phyloP scores from a whole-genome alignment of 2,113 vertebrate species.

The Malurus cyaneus region DNA sequence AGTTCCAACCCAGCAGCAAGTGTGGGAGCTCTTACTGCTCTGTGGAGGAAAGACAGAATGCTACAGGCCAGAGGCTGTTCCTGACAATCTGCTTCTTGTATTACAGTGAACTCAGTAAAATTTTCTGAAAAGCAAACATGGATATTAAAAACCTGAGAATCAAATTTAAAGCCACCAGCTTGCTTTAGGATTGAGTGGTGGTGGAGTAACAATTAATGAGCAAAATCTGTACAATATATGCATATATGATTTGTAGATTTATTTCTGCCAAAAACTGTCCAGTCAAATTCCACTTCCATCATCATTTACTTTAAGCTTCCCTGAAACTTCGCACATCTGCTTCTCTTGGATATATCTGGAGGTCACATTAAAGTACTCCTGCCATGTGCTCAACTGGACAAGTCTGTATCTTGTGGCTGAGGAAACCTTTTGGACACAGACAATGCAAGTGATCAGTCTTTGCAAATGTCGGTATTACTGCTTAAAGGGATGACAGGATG shows the following conservation, averaged over 20 bases:
- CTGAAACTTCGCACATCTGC: background rate
- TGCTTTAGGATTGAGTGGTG: background rate
- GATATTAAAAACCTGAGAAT: background rate
- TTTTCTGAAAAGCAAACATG: background rate
- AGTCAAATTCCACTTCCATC: background rate
- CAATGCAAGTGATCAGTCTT: background rate
- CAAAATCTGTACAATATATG: background rate
- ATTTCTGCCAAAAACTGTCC: background rate
- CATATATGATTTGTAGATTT: background rate
- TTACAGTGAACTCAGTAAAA: rapidly evolving
- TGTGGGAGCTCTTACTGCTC: background rate
- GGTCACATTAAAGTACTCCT: background rate
- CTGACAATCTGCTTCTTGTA: background rate
- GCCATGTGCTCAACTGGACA: background rate
- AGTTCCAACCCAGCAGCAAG: background rate
- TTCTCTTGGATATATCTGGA: background rate
- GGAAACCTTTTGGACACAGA: background rate
- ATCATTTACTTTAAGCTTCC: background rate
- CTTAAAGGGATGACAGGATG: background rate
- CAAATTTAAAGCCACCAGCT: background rate
- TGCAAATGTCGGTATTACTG: background rate
- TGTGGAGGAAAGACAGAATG: background rate
- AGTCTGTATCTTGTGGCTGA: background rate
- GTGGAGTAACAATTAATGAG: background rate
- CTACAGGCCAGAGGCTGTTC: background rate